Base-by-base conservation (phyloP, 2,888 invertebrate species). In the Plebejus melissa region DNA sequence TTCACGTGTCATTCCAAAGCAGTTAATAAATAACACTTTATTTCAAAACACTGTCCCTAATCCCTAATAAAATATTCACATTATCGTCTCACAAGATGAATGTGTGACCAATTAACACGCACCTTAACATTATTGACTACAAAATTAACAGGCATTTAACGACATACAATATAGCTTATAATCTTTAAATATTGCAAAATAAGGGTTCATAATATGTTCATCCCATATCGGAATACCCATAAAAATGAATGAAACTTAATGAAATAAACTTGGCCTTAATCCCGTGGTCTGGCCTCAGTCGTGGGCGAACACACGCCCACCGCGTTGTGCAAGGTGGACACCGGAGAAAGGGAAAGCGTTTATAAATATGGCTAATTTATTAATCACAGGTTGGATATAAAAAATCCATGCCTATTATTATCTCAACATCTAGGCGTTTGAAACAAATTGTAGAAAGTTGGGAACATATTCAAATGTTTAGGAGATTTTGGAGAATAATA, bases 261-360 rank as follows among this genome's bases (percentile, higher is more conserved):
- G 46, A 71, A 22, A 28, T 71, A 72, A 72, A 72, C 72, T 72
- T 72, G 54, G 72, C 54, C 72, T 54, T 50, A 54, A 72, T 72
- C 54, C 54, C 28, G 11, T 22, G 16, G 28, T 1, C 46, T 41
- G 71, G 72, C 50, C 50, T 46, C 41, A 41, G 9, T 7, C 70
- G 70, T 70, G 70, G 70, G 22, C 82, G 78, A 85, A 85, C 86
- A 74, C 74, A 13, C 75, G 79, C 80, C 80, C 80, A 82, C 85
- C 32, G 32, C n/a, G 41, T 80, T 79, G 79, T 76, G 81, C 78
- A 79, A 81, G 75, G 74, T 77, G 78, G 79, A 78, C 77, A 76
- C 76, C 76, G 74, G 77, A 76, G 76, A 78, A 77, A 79, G 79
- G 79, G 81, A 82, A 81, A 82, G 81, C 80, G 72, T 70, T 50